A percentile compares a stretch with the other conserved stretches of the same genome.
Conservation (phyloP, 2,888 invertebrate genomes). For the Tenthredo mesomela region DNA sequence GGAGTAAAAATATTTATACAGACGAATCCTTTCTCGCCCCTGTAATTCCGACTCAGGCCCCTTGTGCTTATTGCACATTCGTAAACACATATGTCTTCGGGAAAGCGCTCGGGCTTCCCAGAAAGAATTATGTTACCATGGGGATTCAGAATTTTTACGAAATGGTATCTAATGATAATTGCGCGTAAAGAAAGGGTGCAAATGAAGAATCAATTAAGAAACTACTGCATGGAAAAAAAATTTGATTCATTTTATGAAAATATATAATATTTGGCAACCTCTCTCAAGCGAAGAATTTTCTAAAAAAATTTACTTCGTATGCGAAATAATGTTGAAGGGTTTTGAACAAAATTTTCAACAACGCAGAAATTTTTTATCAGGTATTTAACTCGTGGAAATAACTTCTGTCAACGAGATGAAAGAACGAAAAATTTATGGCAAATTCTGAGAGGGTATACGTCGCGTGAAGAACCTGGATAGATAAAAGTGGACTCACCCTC, state of each 20-base stretch:
- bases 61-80: not conserved
- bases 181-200: not conserved
- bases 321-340: not conserved
- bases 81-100: not conserved
- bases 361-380: not conserved
- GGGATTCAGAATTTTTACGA: too few relatives aligned
- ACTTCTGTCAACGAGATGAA: not conserved
- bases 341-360: not conserved
- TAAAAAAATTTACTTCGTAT: not conserved
- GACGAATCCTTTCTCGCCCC: slow-evolving; percentile 19
- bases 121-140: too few relatives aligned
- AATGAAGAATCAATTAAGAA: not conserved
- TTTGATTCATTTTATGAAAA: not conserved
- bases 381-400: not conserved
- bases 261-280: not conserved
- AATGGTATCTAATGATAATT: not conserved
- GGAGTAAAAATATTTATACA: slow-evolving; percentile 11
- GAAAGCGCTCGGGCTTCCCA: not conserved
- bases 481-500: not conserved
- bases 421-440: not conserved
- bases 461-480: not conserved
- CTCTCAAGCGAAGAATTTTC: not conserved
- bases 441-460: not conserved
- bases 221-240: not conserved
- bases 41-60: not conserved